A percentile compares a stretch with the other conserved stretches of the same genome.
These are phyloP conservation scores for Lepidurus couesii DNA, from an alignment of 1,140 invertebrate species.

Conservation along the genomic window DNA sequence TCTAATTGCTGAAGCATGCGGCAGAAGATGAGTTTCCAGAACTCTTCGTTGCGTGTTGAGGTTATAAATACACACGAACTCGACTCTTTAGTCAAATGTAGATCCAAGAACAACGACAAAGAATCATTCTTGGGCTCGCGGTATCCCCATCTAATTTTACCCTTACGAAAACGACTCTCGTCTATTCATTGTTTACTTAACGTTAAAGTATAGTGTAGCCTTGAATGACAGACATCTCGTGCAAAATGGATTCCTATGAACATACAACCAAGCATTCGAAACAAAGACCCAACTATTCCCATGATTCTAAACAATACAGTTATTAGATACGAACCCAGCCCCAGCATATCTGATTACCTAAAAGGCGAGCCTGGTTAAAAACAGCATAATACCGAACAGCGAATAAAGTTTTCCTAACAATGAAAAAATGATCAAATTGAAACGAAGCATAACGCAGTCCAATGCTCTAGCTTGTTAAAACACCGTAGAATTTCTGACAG, in stretches of 20 bases:
- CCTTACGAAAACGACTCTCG: neutral
- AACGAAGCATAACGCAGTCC: neutral
- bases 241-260: no score
- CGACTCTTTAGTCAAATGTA: neutral
- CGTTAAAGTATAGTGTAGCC: no score
- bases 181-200: no score
- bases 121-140: neutral
- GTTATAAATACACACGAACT: constrained; percentile 1
- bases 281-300: neutral
- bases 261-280: no score
- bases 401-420: neutral
- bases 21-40: neutral
- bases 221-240: no score
- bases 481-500: neutral
- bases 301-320: neutral
- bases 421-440: neutral
- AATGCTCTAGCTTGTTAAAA: neutral
- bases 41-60: neutral
- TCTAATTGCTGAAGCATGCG: neutral
- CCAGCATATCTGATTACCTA: neutral
- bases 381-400: neutral
- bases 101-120: neutral
- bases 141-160: neutral
- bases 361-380: neutral
- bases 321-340: neutral